These are phyloP conservation scores for Drosophila melanosoma DNA, from an alignment of 2,888 invertebrate species.

Conservation along the genomic window DNA sequence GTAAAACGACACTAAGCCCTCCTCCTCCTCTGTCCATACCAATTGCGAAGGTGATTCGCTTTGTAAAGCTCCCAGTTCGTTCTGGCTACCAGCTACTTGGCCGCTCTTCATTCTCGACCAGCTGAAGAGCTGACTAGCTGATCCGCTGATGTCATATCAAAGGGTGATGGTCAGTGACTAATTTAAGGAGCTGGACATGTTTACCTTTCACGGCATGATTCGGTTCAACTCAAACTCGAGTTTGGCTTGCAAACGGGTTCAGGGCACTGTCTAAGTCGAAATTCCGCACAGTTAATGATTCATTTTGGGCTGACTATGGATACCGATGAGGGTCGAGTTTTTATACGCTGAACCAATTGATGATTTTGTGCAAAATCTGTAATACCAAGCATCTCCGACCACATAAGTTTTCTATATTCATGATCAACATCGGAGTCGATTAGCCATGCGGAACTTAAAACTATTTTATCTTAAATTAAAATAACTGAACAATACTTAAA, in stretches of 20 bases:
- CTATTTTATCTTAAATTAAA: too few relatives aligned
- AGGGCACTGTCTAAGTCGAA: background rate
- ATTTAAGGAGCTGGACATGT: slow-evolving; percentile 11
- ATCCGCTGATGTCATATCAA: slow-evolving; percentile 68
- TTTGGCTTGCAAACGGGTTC: background rate
- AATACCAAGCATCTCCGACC: background rate
- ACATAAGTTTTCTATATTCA: background rate
- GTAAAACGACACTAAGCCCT: slow-evolving; percentile 36
- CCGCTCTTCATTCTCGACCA: slow-evolving; percentile 7
- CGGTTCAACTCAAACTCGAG: background rate
- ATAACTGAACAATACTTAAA: background rate
- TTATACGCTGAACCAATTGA: background rate
- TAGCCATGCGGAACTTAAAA: background rate
- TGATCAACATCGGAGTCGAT: background rate
- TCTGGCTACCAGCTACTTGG: slow-evolving; percentile 58
- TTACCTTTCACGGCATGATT: slow-evolving; percentile 8
- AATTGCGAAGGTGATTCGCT: slow-evolving; percentile 60
- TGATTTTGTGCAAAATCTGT: background rate
- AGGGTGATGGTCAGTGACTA: slow-evolving; percentile 21
- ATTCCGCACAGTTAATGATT: background rate
- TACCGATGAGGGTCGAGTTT: background rate
- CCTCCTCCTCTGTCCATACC: slow-evolving; percentile 3
- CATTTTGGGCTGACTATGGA: background rate
- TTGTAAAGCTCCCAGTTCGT: slow-evolving; percentile 5
- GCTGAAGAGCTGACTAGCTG: slow-evolving; percentile 1